These are phyloP conservation scores for Electrophaes corylata DNA, from an alignment of 2,888 invertebrate genomes.

Conservation along the genomic window DNA sequence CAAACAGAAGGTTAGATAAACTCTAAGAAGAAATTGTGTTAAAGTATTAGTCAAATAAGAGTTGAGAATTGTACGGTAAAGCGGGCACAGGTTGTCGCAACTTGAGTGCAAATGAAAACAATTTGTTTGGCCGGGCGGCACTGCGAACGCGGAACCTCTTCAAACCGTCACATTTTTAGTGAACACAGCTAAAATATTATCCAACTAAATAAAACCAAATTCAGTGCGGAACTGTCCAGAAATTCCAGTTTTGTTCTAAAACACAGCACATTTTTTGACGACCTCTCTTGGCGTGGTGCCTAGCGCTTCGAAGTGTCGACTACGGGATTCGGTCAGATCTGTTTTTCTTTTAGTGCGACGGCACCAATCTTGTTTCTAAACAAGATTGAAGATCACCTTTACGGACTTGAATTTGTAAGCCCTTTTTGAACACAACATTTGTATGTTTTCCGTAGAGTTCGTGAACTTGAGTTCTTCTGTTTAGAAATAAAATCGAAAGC, in stretches of 20 bases:
- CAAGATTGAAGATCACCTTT: slow-evolving; percentile 42
- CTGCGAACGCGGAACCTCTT: slow-evolving; percentile 52
- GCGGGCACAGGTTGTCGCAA: slow-evolving; percentile 50
- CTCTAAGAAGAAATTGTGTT: slow-evolving; percentile 24
- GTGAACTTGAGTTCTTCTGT: slow-evolving; percentile 3
- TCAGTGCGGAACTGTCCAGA: slow-evolving; percentile 44
- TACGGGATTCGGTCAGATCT: slow-evolving; percentile 38
- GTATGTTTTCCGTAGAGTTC: slow-evolving; percentile 15
- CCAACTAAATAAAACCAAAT: slow-evolving; percentile 54
- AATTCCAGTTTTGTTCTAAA: slow-evolving; percentile 46
- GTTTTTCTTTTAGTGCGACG: slow-evolving; percentile 41
- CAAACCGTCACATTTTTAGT: slow-evolving; percentile 49
- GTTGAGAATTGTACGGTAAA: slow-evolving; percentile 43
- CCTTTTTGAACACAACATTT: slow-evolving; percentile 35
- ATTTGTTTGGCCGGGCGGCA: slow-evolving; percentile 57
- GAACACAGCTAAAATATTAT: slow-evolving; percentile 54
- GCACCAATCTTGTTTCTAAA: slow-evolving; percentile 31
- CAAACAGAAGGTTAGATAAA: slow-evolving; percentile 11
- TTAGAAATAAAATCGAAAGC: slow-evolving; percentile 6
- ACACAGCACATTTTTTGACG: slow-evolving; percentile 48
- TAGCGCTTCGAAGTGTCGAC: slow-evolving; percentile 41
- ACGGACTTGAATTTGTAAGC: slow-evolving; percentile 38
- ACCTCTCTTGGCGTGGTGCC: slow-evolving; percentile 52
- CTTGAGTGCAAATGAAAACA: slow-evolving; percentile 62
- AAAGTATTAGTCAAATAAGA: slow-evolving; percentile 41